phyloP scores from a whole-genome alignment of 2,797 vertebrate genomes.

The Hoplostethus atlanticus region DNA sequence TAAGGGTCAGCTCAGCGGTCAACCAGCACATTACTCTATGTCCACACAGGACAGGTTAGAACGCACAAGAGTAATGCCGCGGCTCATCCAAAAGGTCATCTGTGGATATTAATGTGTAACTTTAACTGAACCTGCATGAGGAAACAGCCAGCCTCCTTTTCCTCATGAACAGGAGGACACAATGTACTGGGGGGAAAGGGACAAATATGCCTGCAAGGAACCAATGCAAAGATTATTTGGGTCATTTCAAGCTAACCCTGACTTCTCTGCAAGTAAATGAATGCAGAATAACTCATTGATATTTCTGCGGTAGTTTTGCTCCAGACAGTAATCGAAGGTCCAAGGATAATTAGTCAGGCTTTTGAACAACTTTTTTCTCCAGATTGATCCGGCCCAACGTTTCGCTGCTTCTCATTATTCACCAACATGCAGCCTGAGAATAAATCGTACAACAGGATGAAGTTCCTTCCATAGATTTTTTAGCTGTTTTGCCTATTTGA shows the following conservation, averaged over 20 bases:
- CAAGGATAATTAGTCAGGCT: slow-evolving; percentile 70
- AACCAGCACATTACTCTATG: slow-evolving; percentile 87
- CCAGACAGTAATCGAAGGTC: slow-evolving; percentile 76
- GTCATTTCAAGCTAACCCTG: slow-evolving; percentile 60
- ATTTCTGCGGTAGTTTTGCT: slow-evolving; percentile 53
- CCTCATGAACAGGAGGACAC: slow-evolving; percentile 53
- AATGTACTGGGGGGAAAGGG: slow-evolving; percentile 34
- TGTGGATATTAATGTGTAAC: slow-evolving; percentile 86
- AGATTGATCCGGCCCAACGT: slow-evolving; percentile 72
- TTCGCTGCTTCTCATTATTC: slow-evolving; percentile 71
- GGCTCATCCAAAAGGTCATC: slow-evolving; percentile 86
- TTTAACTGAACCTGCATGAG: slow-evolving; percentile 80
- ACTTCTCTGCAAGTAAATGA: slow-evolving; percentile 71
- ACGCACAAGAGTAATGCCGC: slow-evolving; percentile 84
- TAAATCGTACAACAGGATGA: slow-evolving; percentile 53
- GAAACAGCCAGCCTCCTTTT: slow-evolving; percentile 49
- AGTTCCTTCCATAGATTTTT: slow-evolving; percentile 72
- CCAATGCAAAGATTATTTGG: slow-evolving; percentile 60
- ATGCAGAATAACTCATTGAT: slow-evolving; percentile 61
- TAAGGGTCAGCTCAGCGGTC: slow-evolving; percentile 82
- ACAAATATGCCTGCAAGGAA: slow-evolving; percentile 58
- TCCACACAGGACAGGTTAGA: slow-evolving; percentile 81
- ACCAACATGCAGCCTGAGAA: slow-evolving; percentile 60
- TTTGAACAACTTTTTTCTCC: slow-evolving; percentile 65
- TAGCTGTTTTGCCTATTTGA: slow-evolving; percentile 51